phyloP scores from a whole-genome alignment of 2,888 invertebrate species.

The Stratiomys singularior region DNA sequence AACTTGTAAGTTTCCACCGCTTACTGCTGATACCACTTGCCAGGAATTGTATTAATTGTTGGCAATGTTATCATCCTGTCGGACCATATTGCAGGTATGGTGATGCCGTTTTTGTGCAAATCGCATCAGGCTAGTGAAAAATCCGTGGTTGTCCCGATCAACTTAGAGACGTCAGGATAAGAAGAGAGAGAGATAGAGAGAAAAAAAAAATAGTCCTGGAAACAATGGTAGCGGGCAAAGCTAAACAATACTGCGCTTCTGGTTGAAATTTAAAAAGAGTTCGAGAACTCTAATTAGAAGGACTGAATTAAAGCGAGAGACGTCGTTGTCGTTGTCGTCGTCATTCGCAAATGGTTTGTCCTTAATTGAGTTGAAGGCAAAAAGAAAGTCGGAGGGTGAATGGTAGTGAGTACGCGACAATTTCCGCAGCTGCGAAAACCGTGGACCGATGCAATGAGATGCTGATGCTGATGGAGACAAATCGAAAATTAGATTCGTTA shows the following conservation, averaged over 20 bases:
- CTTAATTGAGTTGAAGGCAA: background rate
- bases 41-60: background rate
- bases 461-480: background rate
- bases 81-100: constrained; percentile 4
- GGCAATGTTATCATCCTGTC: constrained; percentile 3
- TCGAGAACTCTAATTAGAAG: constrained; percentile 1
- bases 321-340: too few relatives aligned
- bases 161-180: background rate
- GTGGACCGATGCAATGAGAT: background rate
- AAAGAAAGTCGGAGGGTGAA: background rate
- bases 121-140: background rate
- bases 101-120: background rate
- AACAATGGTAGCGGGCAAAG: too few relatives aligned
- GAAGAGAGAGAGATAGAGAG: background rate
- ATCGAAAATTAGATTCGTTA: background rate
- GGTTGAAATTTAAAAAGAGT: background rate
- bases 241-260: too few relatives aligned
- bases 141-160: background rate
- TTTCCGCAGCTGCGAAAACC: background rate
- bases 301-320: background rate
- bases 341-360: background rate
- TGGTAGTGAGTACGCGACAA: background rate
- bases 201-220: background rate
- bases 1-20: background rate
- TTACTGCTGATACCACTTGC: background rate